Conservation (phyloP, 2,797 vertebrate genomes). For the Xenops minutus region DNA sequence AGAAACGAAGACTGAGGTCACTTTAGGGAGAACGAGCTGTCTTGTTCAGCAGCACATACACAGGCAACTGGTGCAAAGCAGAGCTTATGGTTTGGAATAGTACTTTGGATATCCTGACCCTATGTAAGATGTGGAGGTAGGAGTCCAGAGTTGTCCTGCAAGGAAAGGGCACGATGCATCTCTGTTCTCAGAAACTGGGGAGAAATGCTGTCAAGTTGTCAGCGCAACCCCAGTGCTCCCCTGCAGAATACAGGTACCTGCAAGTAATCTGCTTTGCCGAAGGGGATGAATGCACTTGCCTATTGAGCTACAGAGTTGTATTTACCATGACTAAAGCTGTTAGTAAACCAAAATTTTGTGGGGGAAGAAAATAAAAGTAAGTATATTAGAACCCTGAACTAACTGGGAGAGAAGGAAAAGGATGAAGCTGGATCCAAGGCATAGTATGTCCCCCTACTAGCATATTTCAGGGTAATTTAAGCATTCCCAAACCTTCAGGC, state of each 20-base stretch:
- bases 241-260: neutral
- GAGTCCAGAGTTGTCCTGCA: neutral
- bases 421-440: neutral
- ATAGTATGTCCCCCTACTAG: neutral
- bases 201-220: neutral
- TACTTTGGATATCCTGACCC: neutral
- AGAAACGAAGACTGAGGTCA: neutral
- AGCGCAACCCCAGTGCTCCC: neutral
- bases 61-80: neutral
- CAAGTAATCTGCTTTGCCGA: neutral
- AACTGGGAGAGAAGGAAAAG: neutral
- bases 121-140: neutral
- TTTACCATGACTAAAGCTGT: neutral
- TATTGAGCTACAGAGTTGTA: neutral
- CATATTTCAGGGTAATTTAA: neutral
- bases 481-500: neutral
- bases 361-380: neutral
- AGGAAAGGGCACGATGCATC: neutral
- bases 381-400: neutral
- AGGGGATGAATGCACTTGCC: neutral
- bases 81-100: neutral
- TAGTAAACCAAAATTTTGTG: neutral
- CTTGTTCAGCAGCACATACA: fast-evolving
- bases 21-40: neutral
- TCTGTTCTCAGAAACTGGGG: neutral